Evolutionary conservation across 2,888 invertebrate species (phyloP).

Genomic region (Flexamia atlantica): DNA sequence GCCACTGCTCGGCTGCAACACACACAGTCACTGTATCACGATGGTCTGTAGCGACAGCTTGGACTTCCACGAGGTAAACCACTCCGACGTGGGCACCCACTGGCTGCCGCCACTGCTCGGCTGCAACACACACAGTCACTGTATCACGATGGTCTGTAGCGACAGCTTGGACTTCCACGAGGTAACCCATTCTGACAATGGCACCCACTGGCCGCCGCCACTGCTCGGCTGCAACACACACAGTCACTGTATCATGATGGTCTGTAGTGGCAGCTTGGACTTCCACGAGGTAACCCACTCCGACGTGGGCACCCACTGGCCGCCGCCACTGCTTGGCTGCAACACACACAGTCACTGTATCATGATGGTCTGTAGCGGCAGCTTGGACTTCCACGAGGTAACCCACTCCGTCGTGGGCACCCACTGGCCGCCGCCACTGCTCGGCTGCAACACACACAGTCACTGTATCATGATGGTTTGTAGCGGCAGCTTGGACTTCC

Average conservation of each 20-base stretch:
- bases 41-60: constrained; percentile 99
- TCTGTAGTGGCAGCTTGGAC: constrained; percentile 97
- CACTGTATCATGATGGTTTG: constrained; percentile 99
- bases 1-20: constrained; percentile 66
- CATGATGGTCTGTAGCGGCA: constrained; percentile 99
- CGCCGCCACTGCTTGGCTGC: constrained; percentile 66
- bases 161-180: constrained; percentile 98
- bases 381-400: constrained; percentile 95
- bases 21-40: constrained; percentile 77
- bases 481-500: too few species aligned
- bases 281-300: constrained; percentile 99
- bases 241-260: constrained; percentile 83
- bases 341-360: constrained; percentile 77
- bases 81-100: constrained; percentile 97
- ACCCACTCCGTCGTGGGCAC: constrained; percentile 97
- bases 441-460: constrained; percentile 1
- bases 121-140: constrained; percentile 98
- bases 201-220: constrained; percentile 82
- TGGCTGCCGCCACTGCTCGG: constrained; percentile 72
- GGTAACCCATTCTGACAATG: constrained; percentile 97
- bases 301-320: constrained; percentile 91
- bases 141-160: constrained; percentile 98
- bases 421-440: constrained; percentile 80
- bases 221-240: constrained; percentile 55
- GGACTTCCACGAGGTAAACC: constrained; percentile 98